Conservation (phyloP, 2,113 vertebrate genomes). For the Gorsachius goisagi region DNA sequence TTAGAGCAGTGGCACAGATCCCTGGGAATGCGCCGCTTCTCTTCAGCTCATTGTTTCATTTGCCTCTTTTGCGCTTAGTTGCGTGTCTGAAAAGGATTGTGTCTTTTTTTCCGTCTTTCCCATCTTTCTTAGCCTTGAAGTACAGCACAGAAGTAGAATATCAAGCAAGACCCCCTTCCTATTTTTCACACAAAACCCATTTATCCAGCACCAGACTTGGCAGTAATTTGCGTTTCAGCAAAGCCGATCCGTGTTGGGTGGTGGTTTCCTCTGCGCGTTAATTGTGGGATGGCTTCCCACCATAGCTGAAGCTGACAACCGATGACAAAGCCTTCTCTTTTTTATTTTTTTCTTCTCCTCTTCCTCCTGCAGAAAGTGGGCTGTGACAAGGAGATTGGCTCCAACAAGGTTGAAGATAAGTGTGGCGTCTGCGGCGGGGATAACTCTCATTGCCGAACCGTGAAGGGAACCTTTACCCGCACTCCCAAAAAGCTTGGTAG, state of each 20-base stretch:
- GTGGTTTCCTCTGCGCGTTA: background rate
- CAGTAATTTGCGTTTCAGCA: background rate
- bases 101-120: background rate
- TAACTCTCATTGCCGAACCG: conserved; percentile 93
- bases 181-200: background rate
- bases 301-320: background rate
- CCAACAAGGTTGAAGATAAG: conserved; percentile 90
- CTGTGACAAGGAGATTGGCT: conserved; percentile 95
- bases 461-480: conserved; percentile 92
- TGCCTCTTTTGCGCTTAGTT: background rate
- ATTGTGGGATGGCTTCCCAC: background rate
- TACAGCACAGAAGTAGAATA: too few relatives aligned
- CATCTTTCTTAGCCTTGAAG: background rate
- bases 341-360: background rate
- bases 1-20: background rate
- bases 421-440: conserved; percentile 96
- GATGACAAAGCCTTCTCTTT: background rate
- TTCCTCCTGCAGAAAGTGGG: conserved; percentile 87
- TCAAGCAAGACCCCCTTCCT: background rate
- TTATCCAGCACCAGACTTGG: background rate
- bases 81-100: background rate
- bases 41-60: background rate
- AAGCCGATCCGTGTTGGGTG: background rate
- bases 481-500: conserved; percentile 93
- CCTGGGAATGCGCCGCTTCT: accelerated